Percentiles rank a stretch among this genome's conserved stretches.
Evolutionary conservation across 2,888 invertebrate genomes (phyloP).

Genomic region (Stictocephala bisonia): DNA sequence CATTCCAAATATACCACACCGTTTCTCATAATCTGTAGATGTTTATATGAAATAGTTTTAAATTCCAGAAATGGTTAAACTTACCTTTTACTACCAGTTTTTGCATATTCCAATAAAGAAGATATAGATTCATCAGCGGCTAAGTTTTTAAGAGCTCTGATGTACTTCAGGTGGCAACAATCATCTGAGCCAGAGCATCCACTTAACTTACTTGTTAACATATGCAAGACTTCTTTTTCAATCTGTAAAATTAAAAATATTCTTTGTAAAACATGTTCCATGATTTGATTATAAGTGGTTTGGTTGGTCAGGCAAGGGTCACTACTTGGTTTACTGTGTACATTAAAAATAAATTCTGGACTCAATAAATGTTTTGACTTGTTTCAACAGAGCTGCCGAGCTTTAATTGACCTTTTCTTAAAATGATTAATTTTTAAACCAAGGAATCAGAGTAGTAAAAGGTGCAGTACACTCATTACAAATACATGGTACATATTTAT

Average conservation of each 20-base stretch:
- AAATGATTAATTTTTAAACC: too few relatives aligned
- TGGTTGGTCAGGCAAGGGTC: too few relatives aligned
- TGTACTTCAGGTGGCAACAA: constrained; percentile 71
- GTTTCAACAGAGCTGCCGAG: too few relatives aligned
- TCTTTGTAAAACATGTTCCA: not conserved
- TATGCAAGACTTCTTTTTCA: constrained; percentile 63
- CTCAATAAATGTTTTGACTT: too few relatives aligned
- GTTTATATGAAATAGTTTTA: not conserved
- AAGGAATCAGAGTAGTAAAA: too few relatives aligned
- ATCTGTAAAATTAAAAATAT: constrained; percentile 61
- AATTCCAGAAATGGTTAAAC: constrained; percentile 11
- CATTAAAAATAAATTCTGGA: too few relatives aligned
- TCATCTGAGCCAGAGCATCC: constrained; percentile 67
- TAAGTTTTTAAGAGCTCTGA: constrained; percentile 78
- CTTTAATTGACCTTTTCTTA: too few relatives aligned
- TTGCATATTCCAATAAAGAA: constrained; percentile 69
- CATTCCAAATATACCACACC: too few relatives aligned
- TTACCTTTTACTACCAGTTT: constrained; percentile 65
- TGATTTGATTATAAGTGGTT: not conserved
- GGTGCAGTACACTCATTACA: too few relatives aligned
- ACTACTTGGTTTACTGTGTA: too few relatives aligned
- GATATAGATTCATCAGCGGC: constrained; percentile 71
- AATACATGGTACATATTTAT: too few relatives aligned
- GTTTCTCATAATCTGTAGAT: not conserved
- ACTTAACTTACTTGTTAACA: constrained; percentile 64